phyloP scores from a whole-genome alignment of 1,140 invertebrate species.

The Orussus abietinus region DNA sequence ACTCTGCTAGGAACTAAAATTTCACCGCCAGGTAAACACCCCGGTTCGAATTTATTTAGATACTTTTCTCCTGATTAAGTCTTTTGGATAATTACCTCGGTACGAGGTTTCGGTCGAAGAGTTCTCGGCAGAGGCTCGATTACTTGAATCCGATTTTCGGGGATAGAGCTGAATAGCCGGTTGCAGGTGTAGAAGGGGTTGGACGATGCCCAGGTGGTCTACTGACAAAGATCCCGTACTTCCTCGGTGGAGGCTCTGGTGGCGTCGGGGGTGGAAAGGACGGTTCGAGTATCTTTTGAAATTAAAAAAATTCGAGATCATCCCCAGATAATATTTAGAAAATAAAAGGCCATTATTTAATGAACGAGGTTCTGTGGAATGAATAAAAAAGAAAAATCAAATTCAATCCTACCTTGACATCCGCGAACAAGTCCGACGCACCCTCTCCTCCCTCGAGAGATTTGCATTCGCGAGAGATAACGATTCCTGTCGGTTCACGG shows the following conservation, averaged over 20 bases:
- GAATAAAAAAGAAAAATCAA: conserved; percentile 3
- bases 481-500: conserved; percentile 11
- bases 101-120: conserved; percentile 21
- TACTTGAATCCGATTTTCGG: conserved; percentile 39
- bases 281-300: conserved; percentile 34
- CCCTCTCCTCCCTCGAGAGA: conserved; percentile 5
- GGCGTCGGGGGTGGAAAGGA: conserved; percentile 32
- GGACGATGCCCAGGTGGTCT: conserved; percentile 30
- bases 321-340: not conserved
- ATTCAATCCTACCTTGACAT: conserved; percentile 27
- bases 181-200: conserved; percentile 8
- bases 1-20: too few relatives aligned
- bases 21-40: too few relatives aligned
- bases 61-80: too few relatives aligned
- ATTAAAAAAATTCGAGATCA: not conserved
- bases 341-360: conserved; percentile 1
- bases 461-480: conserved; percentile 15
- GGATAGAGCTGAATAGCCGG: conserved; percentile 10
- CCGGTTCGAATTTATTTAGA: too few relatives aligned
- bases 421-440: conserved; percentile 19
- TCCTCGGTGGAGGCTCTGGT: conserved; percentile 31
- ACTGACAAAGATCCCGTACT: conserved; percentile 39
- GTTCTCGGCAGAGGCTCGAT: conserved; percentile 25
- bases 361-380: not conserved
- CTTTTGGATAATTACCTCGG: conserved; percentile 4